A percentile compares a stretch with the other conserved stretches of the same genome.
Conservation (phyloP, 2,113 vertebrate species). For the Pterophyllum scalare region DNA sequence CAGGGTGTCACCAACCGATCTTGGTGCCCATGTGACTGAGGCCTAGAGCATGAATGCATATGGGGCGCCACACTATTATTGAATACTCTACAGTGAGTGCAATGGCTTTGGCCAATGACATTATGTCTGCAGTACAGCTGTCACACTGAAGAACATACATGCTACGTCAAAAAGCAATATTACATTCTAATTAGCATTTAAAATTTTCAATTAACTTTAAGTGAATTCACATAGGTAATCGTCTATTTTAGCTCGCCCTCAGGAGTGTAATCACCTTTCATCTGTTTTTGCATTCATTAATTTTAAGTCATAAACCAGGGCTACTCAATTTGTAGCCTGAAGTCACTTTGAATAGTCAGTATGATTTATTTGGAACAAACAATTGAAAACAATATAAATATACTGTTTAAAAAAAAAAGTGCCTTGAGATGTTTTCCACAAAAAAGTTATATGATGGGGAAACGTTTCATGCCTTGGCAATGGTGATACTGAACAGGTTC, state of each 20-base stretch:
- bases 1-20: not conserved
- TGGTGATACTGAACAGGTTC: not conserved
- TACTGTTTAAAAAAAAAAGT: not conserved
- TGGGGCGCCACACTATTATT: not conserved
- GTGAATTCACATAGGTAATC: conserved; percentile 38
- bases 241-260: conserved; percentile 30
- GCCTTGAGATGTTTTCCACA: conserved; percentile 31
- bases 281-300: conserved; percentile 22
- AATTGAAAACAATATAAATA: conserved; percentile 41
- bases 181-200: conserved; percentile 17
- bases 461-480: not conserved
- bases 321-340: conserved; percentile 16
- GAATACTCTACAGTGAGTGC: not conserved
- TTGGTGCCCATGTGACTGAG: not conserved
- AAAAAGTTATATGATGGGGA: not conserved
- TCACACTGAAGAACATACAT: not conserved
- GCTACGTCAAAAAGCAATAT: conserved; percentile 7
- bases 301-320: conserved; percentile 21
- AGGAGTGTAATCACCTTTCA: conserved; percentile 44
- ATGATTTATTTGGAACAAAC: conserved; percentile 29
- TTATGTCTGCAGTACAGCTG: not conserved
- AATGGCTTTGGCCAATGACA: not conserved
- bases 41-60: not conserved
- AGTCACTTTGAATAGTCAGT: conserved; percentile 14
- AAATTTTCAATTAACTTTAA: conserved; percentile 48